These are phyloP conservation scores for Cotesia congregata DNA, from an alignment of 2,888 invertebrate genomes.

Conservation along the genomic window DNA sequence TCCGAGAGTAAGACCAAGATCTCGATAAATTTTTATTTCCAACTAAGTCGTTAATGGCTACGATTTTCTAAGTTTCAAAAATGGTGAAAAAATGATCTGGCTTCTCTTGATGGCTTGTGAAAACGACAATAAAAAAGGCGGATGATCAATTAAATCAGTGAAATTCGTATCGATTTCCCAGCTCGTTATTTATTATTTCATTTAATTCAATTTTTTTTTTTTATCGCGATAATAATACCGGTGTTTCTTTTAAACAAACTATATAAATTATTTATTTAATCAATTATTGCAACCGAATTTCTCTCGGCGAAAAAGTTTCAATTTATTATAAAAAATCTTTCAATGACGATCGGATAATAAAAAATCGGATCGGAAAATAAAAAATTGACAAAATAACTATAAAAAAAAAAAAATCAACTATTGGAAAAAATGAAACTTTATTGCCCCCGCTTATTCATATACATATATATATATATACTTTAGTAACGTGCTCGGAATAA, in stretches of 20 bases:
- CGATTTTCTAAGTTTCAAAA: conserved; percentile 32
- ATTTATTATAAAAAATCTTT: too few relatives aligned
- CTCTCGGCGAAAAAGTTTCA: conserved; percentile 13
- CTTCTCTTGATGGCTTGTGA: background rate
- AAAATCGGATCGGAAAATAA: conserved; percentile 6
- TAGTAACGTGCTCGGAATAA: conserved; percentile 56
- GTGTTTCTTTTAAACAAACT: conserved; percentile 40
- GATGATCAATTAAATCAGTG: conserved; percentile 39
- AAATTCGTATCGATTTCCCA: conserved; percentile 17
- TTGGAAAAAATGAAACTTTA: conserved; percentile 16
- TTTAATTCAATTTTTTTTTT: conserved; percentile 39
- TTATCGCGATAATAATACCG: conserved; percentile 14
- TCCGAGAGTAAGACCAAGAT: conserved; percentile 19
- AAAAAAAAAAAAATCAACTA: conserved; percentile 9
- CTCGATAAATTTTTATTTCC: conserved; percentile 32
- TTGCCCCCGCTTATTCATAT: conserved; percentile 24
- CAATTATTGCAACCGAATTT: conserved; percentile 46
- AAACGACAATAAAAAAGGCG: conserved; percentile 31
- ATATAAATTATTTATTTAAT: conserved; percentile 14
- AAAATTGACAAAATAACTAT: conserved; percentile 32
- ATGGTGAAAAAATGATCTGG: background rate
- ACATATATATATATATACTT: too few relatives aligned
- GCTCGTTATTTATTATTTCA: conserved; percentile 6
- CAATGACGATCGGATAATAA: too few relatives aligned
- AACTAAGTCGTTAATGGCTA: conserved; percentile 19